Percentiles rank a stretch among this genome's conserved stretches.
Conservation (phyloP, 2,888 invertebrate species). For the Ormyrus pomaceus region DNA sequence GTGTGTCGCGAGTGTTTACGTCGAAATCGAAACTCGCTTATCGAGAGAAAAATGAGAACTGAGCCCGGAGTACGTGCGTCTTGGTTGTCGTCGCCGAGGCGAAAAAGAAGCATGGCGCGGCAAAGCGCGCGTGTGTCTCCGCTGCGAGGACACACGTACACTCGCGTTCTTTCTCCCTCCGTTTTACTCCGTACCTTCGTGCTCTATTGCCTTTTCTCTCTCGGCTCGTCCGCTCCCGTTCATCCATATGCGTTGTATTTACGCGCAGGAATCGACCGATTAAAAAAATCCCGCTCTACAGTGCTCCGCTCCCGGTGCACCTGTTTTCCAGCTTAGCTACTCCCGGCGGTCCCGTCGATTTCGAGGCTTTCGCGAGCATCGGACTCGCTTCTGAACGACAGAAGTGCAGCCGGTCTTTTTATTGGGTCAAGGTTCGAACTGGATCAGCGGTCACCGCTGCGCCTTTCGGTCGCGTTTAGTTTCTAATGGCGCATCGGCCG, state of each 20-base stretch:
- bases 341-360: slow-evolving; percentile 2
- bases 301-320: no score
- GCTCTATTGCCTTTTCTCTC: no score
- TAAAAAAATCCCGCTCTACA: no score
- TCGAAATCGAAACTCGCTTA: no score
- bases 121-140: not conserved
- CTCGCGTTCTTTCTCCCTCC: slow-evolving; percentile 22
- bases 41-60: no score
- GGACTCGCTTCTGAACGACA: not conserved
- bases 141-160: slow-evolving; percentile 14
- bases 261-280: not conserved
- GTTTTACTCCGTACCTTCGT: slow-evolving; percentile 46
- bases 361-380: not conserved
- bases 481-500: no score
- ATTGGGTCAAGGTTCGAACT: slow-evolving; percentile 37
- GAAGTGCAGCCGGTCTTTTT: not conserved
- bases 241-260: slow-evolving; percentile 3
- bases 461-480: no score
- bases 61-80: no score
- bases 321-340: no score
- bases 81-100: not conserved
- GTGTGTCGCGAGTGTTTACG: not conserved
- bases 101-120: slow-evolving; percentile 54
- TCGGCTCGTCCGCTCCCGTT: not conserved
- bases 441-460: not conserved